Evolutionary conservation across 2,113 vertebrate species (phyloP), one percentile per base, ranked within the genome.

Genomic region (Malurus cyaneus): DNA sequence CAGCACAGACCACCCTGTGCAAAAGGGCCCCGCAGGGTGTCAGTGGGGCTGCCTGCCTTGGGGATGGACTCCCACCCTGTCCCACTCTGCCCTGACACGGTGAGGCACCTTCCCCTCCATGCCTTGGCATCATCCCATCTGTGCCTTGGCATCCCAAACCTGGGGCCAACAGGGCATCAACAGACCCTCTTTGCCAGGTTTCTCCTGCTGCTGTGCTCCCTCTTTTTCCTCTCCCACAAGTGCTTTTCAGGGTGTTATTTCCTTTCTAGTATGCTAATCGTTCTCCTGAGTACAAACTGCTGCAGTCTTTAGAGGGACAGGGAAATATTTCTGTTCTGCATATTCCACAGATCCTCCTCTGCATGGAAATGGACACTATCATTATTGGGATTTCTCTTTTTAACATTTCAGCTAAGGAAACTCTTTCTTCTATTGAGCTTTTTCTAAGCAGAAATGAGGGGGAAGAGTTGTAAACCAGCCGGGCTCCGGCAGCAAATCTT

Each of bases 261-360:
- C 77, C 89, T 87, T 92, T 83, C 80, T 29, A 70, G 64, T 17
- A 53, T 65, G 77, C 87, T 93, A 94, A 92, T 94, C 67, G 52
- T 82, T 94, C 92, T 95, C 86, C 89, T 50, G 76, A 96, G 94
- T 80, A 95, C 66, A 92, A 96, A 95, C 74, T 96, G 86, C 95
- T 94, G 95, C 93, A 87, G 81, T 57, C 46, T 96, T 89, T 41
- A 83, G 69, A 96, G 85, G 70, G 61, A 92, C 65, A 62, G 80
- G 88, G 91, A 97, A 96, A 91, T 96, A 94, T 94, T 89, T 95
- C 89, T 96, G 86, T 97, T 96, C 91, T 94, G 87, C 91, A 59
- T 76, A 92, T 71, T 94, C 92, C 91, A 93, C 94, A 97, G 96
- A 97, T 97, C 94, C 89, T 87, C 96, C 94, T 94, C 85, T 96